Evolutionary conservation across 1,140 invertebrate species (phyloP).

Genomic region (Drosophila persimilis): DNA sequence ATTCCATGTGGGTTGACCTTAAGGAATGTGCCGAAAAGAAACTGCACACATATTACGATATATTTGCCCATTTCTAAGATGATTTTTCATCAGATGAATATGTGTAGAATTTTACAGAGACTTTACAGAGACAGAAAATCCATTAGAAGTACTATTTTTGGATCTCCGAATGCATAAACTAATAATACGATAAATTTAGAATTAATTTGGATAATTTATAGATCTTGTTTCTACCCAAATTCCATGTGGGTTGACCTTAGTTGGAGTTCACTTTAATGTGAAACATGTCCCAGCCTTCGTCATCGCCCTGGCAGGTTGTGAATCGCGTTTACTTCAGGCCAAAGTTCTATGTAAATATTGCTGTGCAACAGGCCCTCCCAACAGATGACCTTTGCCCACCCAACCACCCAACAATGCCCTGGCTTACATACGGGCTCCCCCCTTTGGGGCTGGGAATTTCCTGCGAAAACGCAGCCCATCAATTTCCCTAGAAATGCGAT

Average conservation of each 20-base stretch:
- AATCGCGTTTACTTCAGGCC: slow-evolving; percentile 20
- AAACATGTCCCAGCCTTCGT: background rate
- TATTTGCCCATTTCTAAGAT: no score
- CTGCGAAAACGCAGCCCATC: slow-evolving; percentile 8
- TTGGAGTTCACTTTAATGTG: background rate
- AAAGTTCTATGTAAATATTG: slow-evolving; percentile 62
- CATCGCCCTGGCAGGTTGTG: background rate
- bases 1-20: background rate
- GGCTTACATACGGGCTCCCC: slow-evolving; percentile 5
- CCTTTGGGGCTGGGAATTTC: background rate
- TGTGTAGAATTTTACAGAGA: no score
- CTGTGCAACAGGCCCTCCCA: slow-evolving; percentile 25
- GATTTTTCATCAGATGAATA: no score
- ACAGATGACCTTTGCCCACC: slow-evolving; percentile 17
- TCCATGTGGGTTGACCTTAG: background rate
- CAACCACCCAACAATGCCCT: slow-evolving; percentile 26
- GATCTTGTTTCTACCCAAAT: no score
- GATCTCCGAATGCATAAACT: no score
- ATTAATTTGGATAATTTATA: no score
- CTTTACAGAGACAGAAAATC: no score
- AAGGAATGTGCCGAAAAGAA: no score
- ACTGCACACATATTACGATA: no score
- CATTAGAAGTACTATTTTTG: no score
- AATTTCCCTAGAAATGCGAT: slow-evolving; percentile 38
- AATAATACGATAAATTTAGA: no score